These are phyloP conservation scores for Archegozetes longisetosus DNA, from an alignment of 1,140 invertebrate species.

Conservation along the genomic window DNA sequence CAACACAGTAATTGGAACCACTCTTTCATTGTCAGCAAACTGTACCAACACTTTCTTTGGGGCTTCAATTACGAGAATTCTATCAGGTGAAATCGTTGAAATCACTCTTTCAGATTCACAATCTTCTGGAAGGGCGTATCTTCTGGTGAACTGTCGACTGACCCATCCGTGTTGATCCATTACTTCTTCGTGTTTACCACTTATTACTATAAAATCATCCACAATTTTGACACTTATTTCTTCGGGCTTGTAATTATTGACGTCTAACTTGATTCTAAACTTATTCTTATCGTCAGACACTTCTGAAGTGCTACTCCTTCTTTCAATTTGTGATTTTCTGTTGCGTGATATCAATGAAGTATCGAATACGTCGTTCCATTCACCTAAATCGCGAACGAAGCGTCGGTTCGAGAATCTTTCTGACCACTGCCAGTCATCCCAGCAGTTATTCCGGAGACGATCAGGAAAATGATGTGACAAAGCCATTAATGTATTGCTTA, in stretches of 20 bases:
- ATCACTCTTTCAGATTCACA: constrained; percentile 42
- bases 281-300: constrained; percentile 7
- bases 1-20: no score
- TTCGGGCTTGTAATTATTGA: constrained; percentile 64
- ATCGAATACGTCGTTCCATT: no score
- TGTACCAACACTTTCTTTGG: no score
- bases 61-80: constrained; percentile 49
- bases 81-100: constrained; percentile 53
- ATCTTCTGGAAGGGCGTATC: constrained; percentile 43
- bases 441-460: no score
- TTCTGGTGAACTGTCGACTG: constrained; percentile 54
- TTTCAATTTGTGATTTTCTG: no score
- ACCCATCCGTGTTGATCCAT: constrained; percentile 43
- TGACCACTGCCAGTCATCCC: no score
- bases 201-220: constrained; percentile 36
- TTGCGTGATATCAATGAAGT: no score
- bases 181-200: constrained; percentile 24
- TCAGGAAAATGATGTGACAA: no score
- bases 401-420: no score
- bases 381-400: no score
- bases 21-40: no score
- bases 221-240: constrained; percentile 65
- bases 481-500: no score
- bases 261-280: constrained; percentile 55
- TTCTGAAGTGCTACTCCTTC: constrained; percentile 9